These are phyloP conservation scores for Agonopterix heracliana DNA, from an alignment of 2,888 invertebrate species.

Conservation along the genomic window DNA sequence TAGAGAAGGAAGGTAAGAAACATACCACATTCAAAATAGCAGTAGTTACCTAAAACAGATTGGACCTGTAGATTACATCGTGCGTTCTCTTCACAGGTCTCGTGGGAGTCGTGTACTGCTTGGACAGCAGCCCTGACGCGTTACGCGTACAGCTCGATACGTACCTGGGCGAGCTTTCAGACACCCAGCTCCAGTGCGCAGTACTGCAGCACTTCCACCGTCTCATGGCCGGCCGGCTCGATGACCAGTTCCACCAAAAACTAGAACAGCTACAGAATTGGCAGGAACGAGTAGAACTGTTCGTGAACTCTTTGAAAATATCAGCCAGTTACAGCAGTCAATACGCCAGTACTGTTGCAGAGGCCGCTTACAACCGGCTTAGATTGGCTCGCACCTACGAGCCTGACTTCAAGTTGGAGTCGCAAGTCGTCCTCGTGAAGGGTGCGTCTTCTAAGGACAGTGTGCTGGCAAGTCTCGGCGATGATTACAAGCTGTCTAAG, in stretches of 20 bases:
- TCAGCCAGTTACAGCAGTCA: slow-evolving; percentile 6
- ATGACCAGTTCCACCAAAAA: slow-evolving; percentile 2
- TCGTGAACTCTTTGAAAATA: slow-evolving; percentile 2
- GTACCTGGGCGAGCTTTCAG: slow-evolving; percentile 11
- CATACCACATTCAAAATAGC: background rate
- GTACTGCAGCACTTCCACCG: slow-evolving; percentile 12
- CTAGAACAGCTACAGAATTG: slow-evolving; percentile 4
- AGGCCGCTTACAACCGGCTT: slow-evolving; percentile 15
- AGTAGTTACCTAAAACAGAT: background rate
- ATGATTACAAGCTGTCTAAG: background rate
- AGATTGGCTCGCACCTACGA: slow-evolving; percentile 10
- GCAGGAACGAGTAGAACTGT: slow-evolving; percentile 5
- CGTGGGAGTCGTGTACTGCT: slow-evolving; percentile 16
- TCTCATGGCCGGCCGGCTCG: slow-evolving; percentile 9
- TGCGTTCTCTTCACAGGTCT: slow-evolving; percentile 10
- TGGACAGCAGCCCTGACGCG: slow-evolving; percentile 18
- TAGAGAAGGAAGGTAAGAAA: slow-evolving; percentile 43
- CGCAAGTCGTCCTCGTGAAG: slow-evolving; percentile 10
- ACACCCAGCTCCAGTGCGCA: slow-evolving; percentile 11
- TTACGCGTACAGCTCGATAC: slow-evolving; percentile 11
- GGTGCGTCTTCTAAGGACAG: background rate
- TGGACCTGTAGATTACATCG: background rate
- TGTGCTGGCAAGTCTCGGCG: background rate
- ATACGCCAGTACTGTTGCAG: slow-evolving; percentile 5
- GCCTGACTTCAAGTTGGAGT: slow-evolving; percentile 11